Evolutionary conservation across 1,140 invertebrate genomes (phyloP), one percentile per base, ranked within the genome.

Genomic region (Probaryconus sp.): DNA sequence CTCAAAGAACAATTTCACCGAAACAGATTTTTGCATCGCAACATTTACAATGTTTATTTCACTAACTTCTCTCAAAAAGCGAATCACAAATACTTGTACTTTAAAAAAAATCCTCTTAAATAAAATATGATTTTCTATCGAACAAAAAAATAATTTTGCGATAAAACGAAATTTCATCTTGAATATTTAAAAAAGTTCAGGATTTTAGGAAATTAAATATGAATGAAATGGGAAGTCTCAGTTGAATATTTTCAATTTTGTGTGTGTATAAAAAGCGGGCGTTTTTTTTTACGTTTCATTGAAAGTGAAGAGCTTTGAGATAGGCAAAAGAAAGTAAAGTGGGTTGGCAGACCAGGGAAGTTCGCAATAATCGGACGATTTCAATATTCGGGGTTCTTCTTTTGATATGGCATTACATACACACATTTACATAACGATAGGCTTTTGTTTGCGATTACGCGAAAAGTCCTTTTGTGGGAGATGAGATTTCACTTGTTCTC

Each of bases 381-480:
- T 65, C 61, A 65, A 55, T 65, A 65, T 65, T 55, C 33, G 35
- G 9, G 50, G 42, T 7, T 48, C 17, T 65, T 4, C 24, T 65
- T 55, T 65, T 55, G 33, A 37, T 53, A 55, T 47, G 38, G 61
- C 30, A 55, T 55, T 47, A 55, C 24, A 47, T 20, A 30, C 42
- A 38, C 30, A 38, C 20, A 65, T 65, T 65, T 65, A 37, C 40
- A 65, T 65, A 65, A 47, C 61, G 61, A 65, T 55, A 56, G 50
- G 31, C 31, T 48, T 65, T 65, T 55, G 50, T 65, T 48, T 26
- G 11, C 14, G 20, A 43, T 7, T 35, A 38, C 21, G 43, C 31
- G 1, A n/a, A 45, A 1, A 53, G 20, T 13, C 11, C 48, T 53
- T 64, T 64, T 53, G n/a, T 43, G 10, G 1, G 17, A 0, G 9